Evolutionary conservation across 2,888 invertebrate species (phyloP), one percentile per base, ranked within the genome.

Genomic region (Myopa testacea): DNA sequence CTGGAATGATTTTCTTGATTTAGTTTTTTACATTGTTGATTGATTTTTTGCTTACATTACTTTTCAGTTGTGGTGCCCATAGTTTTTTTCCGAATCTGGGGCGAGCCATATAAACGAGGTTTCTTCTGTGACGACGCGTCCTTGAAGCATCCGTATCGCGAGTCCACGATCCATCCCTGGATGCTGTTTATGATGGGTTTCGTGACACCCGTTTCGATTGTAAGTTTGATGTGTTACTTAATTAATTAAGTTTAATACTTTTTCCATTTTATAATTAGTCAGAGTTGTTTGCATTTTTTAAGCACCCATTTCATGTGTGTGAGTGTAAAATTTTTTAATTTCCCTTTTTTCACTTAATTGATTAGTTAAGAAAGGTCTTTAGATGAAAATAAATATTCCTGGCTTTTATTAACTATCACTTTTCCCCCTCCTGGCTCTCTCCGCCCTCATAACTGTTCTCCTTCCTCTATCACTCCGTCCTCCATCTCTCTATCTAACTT

Each of bases 121-220:
- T 98, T 98, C 91, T 98, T 96, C 91, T 99, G 98, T 90, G 94
- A 96, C 88, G 99, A 99, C 90, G 95, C 96, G 86, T 95, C 96
- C 40, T 92, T 99, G 71, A 93, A 92, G 84, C 96, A 98, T 89
- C 98, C 98, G 10, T 96, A 93, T 89, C 93, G 93, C 83, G 92
- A 93, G 0, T 96, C 96, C 2, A 96, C 96, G 0, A 93, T 97
- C 82, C 93, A 95, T 82, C 95, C 93, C 85, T 89, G 92, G 85
- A 93, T 94, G 91, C 91, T 96, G 65, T 96, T 95, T 89, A 90
- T 94, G 85, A 91, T 94, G 83, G 95, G 96, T 71, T 90, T 95
- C 76, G 92, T 93, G 45, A 89, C 95, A 83, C 96, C 96, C 76
- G 90, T 93, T 78, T 86, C 91, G 82, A 91, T 93, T 91, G 96